A percentile compares a stretch with the other conserved stretches of the same genome.
phyloP scores from a whole-genome alignment of 2,113 vertebrate species.

The Macheiramphus alcinus region DNA sequence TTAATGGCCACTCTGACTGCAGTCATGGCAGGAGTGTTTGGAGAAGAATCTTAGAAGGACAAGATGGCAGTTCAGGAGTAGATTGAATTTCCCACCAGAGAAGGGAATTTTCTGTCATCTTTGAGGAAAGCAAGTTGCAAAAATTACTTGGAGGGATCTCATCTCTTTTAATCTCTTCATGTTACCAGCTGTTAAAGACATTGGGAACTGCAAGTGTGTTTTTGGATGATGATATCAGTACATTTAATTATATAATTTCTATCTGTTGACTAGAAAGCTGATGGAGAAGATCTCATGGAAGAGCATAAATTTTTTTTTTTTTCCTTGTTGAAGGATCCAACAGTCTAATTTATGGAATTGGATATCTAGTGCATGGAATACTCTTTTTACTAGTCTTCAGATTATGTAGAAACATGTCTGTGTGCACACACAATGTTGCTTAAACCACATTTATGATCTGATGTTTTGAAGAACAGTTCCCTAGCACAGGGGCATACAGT shows the following conservation, averaged over 20 bases:
- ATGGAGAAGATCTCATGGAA: neutral
- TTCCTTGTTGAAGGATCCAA: neutral
- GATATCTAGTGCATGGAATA: neutral
- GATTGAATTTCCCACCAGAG: neutral
- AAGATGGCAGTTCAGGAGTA: neutral
- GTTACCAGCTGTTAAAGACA: constrained; percentile 17
- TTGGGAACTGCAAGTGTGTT: neutral
- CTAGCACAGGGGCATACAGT: neutral
- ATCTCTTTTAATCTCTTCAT: neutral
- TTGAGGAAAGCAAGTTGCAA: neutral
- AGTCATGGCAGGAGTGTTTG: neutral
- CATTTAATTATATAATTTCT: constrained; percentile 17
- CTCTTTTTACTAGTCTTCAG: neutral
- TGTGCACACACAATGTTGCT: neutral
- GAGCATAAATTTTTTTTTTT: neutral
- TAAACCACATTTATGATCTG: neutral
- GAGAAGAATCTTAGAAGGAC: neutral
- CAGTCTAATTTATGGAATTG: neutral
- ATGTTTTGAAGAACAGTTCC: neutral
- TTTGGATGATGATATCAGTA: neutral
- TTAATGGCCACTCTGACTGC: neutral
- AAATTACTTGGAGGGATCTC: neutral
- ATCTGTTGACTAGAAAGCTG: constrained; percentile 21
- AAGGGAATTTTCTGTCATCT: neutral
- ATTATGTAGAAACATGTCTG: neutral